A percentile compares a stretch with the other conserved stretches of the same genome.
phyloP scores from a whole-genome alignment of 2,888 invertebrate genomes.

The Abscondita cerata region DNA sequence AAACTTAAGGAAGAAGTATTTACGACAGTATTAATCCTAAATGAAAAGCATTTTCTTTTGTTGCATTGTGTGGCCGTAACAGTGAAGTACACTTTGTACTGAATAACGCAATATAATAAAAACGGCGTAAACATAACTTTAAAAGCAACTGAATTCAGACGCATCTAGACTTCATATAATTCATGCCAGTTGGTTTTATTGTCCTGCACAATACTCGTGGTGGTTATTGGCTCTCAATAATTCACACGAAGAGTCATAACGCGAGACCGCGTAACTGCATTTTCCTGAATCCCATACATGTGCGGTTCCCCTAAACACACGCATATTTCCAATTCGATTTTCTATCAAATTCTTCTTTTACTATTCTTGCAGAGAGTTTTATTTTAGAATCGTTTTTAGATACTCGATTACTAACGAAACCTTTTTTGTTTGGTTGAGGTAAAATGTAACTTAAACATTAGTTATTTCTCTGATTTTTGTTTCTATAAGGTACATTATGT shows the following conservation, averaged over 20 bases:
- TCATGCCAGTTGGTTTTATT: conserved; percentile 50
- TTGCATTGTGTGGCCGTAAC: not conserved
- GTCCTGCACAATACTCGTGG: conserved; percentile 47
- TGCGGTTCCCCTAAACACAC: conserved; percentile 38
- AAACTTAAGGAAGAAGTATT: not conserved
- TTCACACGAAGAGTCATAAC: conserved; percentile 47
- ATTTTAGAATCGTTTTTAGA: too few species aligned
- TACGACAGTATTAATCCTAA: not conserved
- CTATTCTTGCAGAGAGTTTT: too few species aligned
- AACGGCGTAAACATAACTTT: conserved; percentile 31
- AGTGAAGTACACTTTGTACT: conserved; percentile 9
- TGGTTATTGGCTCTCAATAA: conserved; percentile 53
- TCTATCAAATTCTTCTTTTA: conserved; percentile 42
- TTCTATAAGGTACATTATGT: too few species aligned
- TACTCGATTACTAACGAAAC: too few species aligned
- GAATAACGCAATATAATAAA: conserved; percentile 18
- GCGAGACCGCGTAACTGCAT: conserved; percentile 37
- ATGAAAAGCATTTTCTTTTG: not conserved
- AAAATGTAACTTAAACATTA: too few species aligned
- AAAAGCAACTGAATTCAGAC: conserved; percentile 33
- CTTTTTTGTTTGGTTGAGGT: too few species aligned
- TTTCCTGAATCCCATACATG: conserved; percentile 33
- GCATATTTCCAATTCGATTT: conserved; percentile 45
- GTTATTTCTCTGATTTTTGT: too few species aligned
- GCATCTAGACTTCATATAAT: conserved; percentile 42